Evolutionary conservation across 2,797 vertebrate species (phyloP), one percentile per base, ranked within the genome.

Genomic region (Muscicapa comitata): DNA sequence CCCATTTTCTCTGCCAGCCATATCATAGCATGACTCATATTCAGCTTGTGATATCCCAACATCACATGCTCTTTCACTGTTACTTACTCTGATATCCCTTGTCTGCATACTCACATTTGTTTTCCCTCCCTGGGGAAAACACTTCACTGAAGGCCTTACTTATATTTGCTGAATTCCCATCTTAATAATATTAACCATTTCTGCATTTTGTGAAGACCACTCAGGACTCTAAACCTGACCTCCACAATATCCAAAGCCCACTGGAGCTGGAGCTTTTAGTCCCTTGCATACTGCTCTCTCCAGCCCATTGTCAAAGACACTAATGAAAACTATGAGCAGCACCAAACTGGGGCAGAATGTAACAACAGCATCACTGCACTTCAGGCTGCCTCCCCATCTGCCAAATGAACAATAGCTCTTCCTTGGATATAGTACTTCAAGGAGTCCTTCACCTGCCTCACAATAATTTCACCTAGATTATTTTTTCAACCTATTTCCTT

Each of bases 1-100:
- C 55, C 37, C 71, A 73, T 84, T 77, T 85, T 86, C 65, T 77
- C 42, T 72, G 51, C 31, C 48, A 80, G 47, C 76, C n/a, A 3
- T 43, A 80, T 66, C n/a, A 38, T 10, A 38, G 29, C 11, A 10
- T 96, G 94, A 96, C 53, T 95, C 95, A 95, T 5, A 48, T 37
- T 68, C 35, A 62, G 43, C 54, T 58, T 90, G 85, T 81, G 91
- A 84, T 54, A 91, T 18, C 76, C 79, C 79, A 83, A 29, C 62
- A 80, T 33, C 94, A 86, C 85, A 75, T 68, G 85, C 47, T 71
- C 57, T 83, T 63, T 77, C 79, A 47, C 67, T 55, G 78, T 28
- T 74, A 63, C 57, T 86, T 86, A 90, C 70, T 95, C 94, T 93
- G 62, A 93, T 58, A 72, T 43, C 51, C 85, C 91, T 83, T 3